Evolutionary conservation across 2,888 invertebrate species (phyloP), one percentile per base, ranked within the genome.

Genomic region (Tenthredo scrophulariae): DNA sequence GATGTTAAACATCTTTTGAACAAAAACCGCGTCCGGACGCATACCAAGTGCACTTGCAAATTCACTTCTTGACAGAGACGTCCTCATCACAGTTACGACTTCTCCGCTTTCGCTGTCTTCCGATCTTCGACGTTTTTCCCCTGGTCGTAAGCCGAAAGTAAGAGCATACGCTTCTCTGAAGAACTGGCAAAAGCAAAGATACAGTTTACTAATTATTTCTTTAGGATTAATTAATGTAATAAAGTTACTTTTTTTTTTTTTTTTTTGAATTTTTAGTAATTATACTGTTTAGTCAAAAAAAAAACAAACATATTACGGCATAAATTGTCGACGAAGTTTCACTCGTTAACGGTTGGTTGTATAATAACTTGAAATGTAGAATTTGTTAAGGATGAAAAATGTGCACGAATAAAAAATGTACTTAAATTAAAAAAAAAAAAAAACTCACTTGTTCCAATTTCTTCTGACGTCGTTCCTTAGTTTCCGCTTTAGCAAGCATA

Each of bases 1-100:
- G 90, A 98, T 98, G 90, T 98, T 98, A 92, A 99, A 99, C 99
- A 99, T 99, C 94, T 98, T 98, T 90, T 97, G 96, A 0, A 99
- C 98, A 92, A 99, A 99, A 84, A 99, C 97, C 33, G 98, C 98
- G 90, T 98, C 98, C 0, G 97, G 95, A 92, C 97, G 97, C 99
- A 99, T 99, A 62, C 99, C 99, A 5, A 99, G 94, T 0, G 99
- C 99, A 84, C 97, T 97, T 0, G 99, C 99, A 91, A 99, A 98
- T 93, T 99, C 99, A 79, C 97, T 95, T 91, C 97, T 98, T 0
- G 98, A 98, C 85, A 98, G 93, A 0, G 98, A 98, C 0, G 98
- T 98, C 82, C 98, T 94, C 98, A 98, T 98, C 0, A 98, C 98
- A 87, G 98, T 98, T 82, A 98, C 97, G 85, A 97, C 97, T 93